Evolutionary conservation across 2,113 vertebrate species (phyloP).

Genomic region (Canis aureus): DNA sequence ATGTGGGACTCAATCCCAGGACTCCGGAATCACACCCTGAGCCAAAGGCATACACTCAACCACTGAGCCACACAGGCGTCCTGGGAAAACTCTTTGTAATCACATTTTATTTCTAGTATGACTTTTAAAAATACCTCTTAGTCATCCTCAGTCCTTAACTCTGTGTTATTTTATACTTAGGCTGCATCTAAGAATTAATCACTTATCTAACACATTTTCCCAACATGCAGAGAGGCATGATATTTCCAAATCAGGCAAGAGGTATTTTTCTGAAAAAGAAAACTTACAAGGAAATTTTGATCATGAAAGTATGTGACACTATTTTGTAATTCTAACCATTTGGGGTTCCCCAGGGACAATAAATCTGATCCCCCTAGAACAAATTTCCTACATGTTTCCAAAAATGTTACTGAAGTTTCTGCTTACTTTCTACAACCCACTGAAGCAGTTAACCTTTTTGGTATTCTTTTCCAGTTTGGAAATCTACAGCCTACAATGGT

Average conservation of each 20-base stretch:
- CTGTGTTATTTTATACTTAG: not conserved
- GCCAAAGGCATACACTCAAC: no score
- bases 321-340: conserved; percentile 33
- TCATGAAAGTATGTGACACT: not conserved
- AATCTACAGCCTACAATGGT: not conserved
- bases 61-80: no score
- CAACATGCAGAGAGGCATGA: not conserved
- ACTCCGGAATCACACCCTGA: no score
- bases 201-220: conserved; percentile 31
- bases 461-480: conserved; percentile 16
- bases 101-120: not conserved
- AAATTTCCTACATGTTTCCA: not conserved
- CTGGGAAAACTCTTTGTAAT: conserved; percentile 1
- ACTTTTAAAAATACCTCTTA: conserved; percentile 49
- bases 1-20: no score
- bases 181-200: conserved; percentile 4
- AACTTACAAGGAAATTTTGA: conserved; percentile 19
- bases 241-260: not conserved
- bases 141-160: conserved; percentile 24
- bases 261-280: conserved; percentile 5
- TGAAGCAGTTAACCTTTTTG: not conserved
- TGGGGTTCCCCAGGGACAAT: not conserved
- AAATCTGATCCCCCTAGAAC: not conserved
- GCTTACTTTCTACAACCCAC: not conserved
- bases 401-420: not conserved